Evolutionary conservation across 2,888 invertebrate species (phyloP), one percentile per base, ranked within the genome.

Genomic region (Tricholauxania praeusta): DNA sequence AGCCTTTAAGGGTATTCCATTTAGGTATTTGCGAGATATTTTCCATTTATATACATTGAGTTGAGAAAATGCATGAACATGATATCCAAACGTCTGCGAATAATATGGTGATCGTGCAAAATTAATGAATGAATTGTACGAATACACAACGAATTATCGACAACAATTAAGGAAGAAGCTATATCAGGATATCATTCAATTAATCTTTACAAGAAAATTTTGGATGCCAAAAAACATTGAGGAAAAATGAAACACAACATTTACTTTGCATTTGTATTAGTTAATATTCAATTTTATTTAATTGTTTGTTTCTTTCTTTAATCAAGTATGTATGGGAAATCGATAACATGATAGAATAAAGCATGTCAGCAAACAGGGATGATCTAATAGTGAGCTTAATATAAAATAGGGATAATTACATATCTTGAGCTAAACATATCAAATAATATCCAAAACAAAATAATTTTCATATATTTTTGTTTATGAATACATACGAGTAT

Each of bases 281-380:
- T 49, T 39, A 64, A 59, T 52, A 67, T 59, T 49, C 28, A 15
- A 12, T 69, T 75, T 69, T 67, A 52, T 71, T 19, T 28, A 14
- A 69, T 71, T 65, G 68, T 55, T 71, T 19, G 48, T 74, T 68
- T 71, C 71, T 75, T 76, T 65, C 39, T 74, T 59, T 74, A 65
- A 64, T 68, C 64, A 69, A 52, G 66, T 32, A 52, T 63, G 68
- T 19, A 55, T 55, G n/a, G n/a, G 19, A n/a, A 55, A 19, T 19
- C 14, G 22, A 55, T 17, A 22, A 19, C 17, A 55, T 22, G 55
- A 55, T 55, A 55, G 12, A 19, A 55, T 39, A 39, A 39, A 39
- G 39, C 39, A 39, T 39, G 39, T 39, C 39, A 39, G 39, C 39
- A 4, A 39, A 39, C 39, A 39, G 7, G 1, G 7, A 39, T 39